Evolutionary conservation across 2,888 invertebrate genomes (phyloP), one percentile per base, ranked within the genome.

Genomic region (Rotaria macrura): DNA sequence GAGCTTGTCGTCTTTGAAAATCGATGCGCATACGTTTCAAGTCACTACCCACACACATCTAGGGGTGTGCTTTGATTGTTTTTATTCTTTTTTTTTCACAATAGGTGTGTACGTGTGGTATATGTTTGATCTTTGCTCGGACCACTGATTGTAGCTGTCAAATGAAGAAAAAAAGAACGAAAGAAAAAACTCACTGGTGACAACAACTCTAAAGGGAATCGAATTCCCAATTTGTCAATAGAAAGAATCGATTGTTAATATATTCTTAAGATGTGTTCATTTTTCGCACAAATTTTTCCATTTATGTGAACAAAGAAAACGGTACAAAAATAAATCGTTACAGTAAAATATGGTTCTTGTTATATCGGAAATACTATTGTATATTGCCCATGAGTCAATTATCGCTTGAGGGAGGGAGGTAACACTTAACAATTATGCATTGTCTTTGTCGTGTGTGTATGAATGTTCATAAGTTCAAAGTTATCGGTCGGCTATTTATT

Each of bases 31-130:
- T 65, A 65, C 34, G 65, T 65, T 65, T 65, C 65, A 65, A 65
- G 65, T 29, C 65, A 65, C 65, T 65, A 65, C 65, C 65, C 65
- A 65, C 65, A 65, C 29, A 29, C 17, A 49, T 49, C 43, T 25
- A 29, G 9, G 65, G 65, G 65, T 65, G 65, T 65, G 65, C 29
- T 65, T 65, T 65, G 65, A 65, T 65, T 65, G 65, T 65, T 34
- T 65, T 65, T 65, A 65, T 65, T 65, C 65, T 65, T 65, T 14
- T 34, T 34, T n/a, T 57, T 29, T 65, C 65, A 65, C 65, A 65
- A 65, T 65, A 65, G 65, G 65, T 65, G 65, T 65, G 65, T 65
- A 65, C 65, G 65, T 65, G 65, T 65, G 65, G 65, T 65, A 65
- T 65, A 65, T 65, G 65, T 65, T 65, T 65, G 65, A 65, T 65